Evolutionary conservation across 2,888 invertebrate species (phyloP), one percentile per base, ranked within the genome.

Genomic region (Brachyopa scutellaris): DNA sequence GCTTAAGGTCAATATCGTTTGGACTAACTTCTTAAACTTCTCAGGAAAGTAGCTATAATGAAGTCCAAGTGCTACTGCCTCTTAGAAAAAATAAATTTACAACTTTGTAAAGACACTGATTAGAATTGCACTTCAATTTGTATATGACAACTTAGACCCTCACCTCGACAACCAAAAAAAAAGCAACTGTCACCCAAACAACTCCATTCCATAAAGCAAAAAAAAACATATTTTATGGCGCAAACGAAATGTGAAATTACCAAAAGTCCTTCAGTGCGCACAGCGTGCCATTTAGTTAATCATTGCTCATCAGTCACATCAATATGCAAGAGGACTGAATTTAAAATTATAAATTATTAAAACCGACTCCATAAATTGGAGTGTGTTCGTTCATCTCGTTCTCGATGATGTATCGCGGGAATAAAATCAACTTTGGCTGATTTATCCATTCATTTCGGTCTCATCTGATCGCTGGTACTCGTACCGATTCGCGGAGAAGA

Each of bases 401-500:
- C 59, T 59, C 51, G 29, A 73, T 78, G 72, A 73, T 78, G 45
- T 31, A 78, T 78, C 59, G 51, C 59, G 11, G 15, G 15, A 45
- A 42, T 51, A 36, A 21, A 73, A 66, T 21, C 36, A 66, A 66
- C 29, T 59, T 72, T 53, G 15, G 59, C n/a, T 66, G 66, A 78
- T 78, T 78, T 78, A 78, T 78, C 59, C 53, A 53, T 31, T 59
- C 59, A 57, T n/a, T n/a, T 57, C 17, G 57, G 42, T 57, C 57
- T 42, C 51, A 73, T 57, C 67, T 59, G 66, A 59, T 59, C 33
- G 13, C 59, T 49, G 2, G 13, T 38, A 3, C 36, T 36, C n/a
- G 36, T 36, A 2, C 36, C 5, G n/a, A 11, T 9, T 36, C 5
- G 26, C 26, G n/a, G 36, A 8, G 1, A 36, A 4, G 17, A 19